These are phyloP conservation scores for Ibycter americanus DNA, from an alignment of 2,797 vertebrate genomes.

Conservation along the genomic window DNA sequence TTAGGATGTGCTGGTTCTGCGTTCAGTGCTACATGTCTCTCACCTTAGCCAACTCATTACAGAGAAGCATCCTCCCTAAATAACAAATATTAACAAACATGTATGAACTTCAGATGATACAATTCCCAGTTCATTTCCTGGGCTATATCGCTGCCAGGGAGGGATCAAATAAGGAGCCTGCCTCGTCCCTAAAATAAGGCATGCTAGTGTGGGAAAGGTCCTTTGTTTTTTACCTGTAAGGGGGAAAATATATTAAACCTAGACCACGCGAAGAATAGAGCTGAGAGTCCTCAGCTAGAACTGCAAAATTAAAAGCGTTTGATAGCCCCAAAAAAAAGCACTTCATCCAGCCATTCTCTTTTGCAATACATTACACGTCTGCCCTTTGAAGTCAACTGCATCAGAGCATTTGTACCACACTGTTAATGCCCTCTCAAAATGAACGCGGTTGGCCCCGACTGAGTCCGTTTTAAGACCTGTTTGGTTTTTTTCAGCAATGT, in stretches of 20 bases:
- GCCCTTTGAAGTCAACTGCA: neutral
- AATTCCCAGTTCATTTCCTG: slow-evolving; percentile 59
- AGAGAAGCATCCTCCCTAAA: slow-evolving; percentile 55
- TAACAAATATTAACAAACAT: slow-evolving; percentile 68
- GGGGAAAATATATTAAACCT: slow-evolving; percentile 8
- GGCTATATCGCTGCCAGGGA: slow-evolving; percentile 34
- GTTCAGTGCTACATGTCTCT: slow-evolving; percentile 25
- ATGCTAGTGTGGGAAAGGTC: neutral
- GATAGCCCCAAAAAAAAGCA: neutral
- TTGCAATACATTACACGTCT: neutral
- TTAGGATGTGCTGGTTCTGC: slow-evolving; percentile 46
- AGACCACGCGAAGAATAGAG: neutral
- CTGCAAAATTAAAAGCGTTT: neutral
- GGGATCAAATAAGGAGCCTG: slow-evolving; percentile 39
- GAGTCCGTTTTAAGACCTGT: neutral
- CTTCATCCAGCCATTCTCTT: slow-evolving; percentile 20
- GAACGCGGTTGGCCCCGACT: neutral
- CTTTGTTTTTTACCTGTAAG: slow-evolving; percentile 32
- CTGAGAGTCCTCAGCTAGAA: neutral
- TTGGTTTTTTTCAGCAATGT: neutral
- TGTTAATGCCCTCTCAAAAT: neutral
- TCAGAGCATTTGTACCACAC: neutral
- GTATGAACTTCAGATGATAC: slow-evolving; percentile 63
- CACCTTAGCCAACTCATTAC: slow-evolving; percentile 67
- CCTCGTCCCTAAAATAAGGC: slow-evolving; percentile 37